phyloP scores from a whole-genome alignment of 2,797 vertebrate species.

The Falco novaeseelandiae region DNA sequence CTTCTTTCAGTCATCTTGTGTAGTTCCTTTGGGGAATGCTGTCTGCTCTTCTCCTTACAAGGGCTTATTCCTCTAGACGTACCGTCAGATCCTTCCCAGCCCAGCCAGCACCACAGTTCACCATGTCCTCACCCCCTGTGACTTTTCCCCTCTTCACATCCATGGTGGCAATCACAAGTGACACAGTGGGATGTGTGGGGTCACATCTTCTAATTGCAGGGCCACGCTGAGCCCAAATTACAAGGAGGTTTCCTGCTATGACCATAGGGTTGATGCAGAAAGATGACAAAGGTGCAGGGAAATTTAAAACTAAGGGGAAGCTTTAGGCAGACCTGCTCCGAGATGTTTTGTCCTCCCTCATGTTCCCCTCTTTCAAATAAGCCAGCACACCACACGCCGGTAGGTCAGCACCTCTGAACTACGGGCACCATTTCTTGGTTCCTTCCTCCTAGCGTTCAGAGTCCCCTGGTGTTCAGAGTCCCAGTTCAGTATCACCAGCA shows the following conservation, averaged over 20 bases:
- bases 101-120: background rate
- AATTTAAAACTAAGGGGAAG: background rate
- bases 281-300: background rate
- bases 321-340: background rate
- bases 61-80: background rate
- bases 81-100: background rate
- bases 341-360: background rate
- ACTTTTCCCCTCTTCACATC: background rate
- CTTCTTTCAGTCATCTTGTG: background rate
- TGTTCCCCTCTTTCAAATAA: background rate
- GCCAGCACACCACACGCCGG: rapidly evolving
- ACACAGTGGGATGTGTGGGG: rapidly evolving
- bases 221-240: background rate
- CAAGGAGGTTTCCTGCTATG: background rate
- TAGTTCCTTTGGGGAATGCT: background rate
- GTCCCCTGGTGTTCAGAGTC: background rate
- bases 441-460: background rate
- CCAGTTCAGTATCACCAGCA: background rate
- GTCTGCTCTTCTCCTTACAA: background rate
- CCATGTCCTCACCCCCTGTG: background rate
- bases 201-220: background rate
- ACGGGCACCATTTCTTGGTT: background rate
- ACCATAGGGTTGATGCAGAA: rapidly evolving
- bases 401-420: background rate
- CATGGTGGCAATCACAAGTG: background rate